Evolutionary conservation across 2,113 vertebrate genomes (phyloP), one percentile per base, ranked within the genome.

Genomic region (Psettodes erumei): DNA sequence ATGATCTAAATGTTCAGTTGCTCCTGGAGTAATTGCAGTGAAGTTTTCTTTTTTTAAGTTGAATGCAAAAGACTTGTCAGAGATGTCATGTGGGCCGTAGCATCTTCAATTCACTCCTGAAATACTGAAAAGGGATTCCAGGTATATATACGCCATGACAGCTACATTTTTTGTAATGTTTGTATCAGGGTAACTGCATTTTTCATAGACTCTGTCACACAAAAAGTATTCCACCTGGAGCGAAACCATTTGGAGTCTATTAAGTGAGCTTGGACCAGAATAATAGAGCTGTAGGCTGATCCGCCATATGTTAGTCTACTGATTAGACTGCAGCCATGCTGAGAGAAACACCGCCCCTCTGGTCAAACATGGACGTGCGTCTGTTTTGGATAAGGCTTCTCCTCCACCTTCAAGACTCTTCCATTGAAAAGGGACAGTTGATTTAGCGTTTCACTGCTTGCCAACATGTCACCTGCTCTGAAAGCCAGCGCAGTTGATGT

Each of bases 301-400:
- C 80, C 64, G 71, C 85, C 89, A 90, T 89, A 90, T 91, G 88
- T 79, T 84, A 71, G 45, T 53, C 75, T 25, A 59, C 64, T 47
- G 73, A 93, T 87, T 86, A 89, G 87, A 81, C 45, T 11, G 42
- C 72, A 89, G 81, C 66, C 89, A 74, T 63, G 75, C 86, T 85
- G 88, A 75, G 86, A 85, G 61, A 79, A 81, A 83, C 68, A 47
- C 40, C 54, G 50, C 12, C 84, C 81, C 82, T 75, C 87, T 68
- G 85, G 75, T 80, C 75, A 84, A 82, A 89, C 70, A 61, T 25
- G 28, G 62, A 75, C 70, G 71, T 85, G 75, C 87, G 80, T 89
- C 85, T 90, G 89, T 77, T 90, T 86, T 38, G 65, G 62, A 76
- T 61, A 27, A 51, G 42, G 43, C 51, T 76, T 77, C 73, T 63